Evolutionary conservation across 2,888 invertebrate genomes (phyloP), one percentile per base, ranked within the genome.

Genomic region (Venusia cambrica): DNA sequence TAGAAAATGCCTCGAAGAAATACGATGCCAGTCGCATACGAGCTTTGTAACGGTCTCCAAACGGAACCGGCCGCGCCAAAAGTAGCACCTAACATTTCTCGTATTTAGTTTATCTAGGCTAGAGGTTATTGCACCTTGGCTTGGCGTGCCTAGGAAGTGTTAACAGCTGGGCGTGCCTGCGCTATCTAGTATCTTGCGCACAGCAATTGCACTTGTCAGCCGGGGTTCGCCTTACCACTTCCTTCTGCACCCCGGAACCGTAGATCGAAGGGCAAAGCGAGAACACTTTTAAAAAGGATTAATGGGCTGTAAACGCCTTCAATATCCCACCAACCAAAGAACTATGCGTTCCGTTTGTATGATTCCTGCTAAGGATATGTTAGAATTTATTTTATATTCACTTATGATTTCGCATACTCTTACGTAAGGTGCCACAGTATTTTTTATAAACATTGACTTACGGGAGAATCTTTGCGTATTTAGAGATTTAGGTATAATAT

Each of bases 131-230:
- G 42, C 39, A 45, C 53, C 39, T 35, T 49, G 35, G 52, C 39
- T 35, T 49, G 35, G 52, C 40, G 52, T 48, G 45, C 51, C 47
- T 51, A 48, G 51, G 53, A 45, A 48, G 51, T 52, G 60, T 49
- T 49, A 49, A 74, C 73, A 73, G 57, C 63, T 56, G 69, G 73
- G 73, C 71, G 76, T 65, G 70, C 69, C 73, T 72, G 71, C 56
- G 71, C 73, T 79, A 78, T 80, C 78, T 77, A 54, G 65, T 70
- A 79, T 77, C 77, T 73, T 51, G 61, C 58, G 58, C 57, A 61
- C 51, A 55, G 57, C 73, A 66, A 76, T 75, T 75, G 74, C 70
- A 74, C 73, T 77, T 75, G 76, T 74, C 74, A 73, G 75, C 67
- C 58, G 51, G 45, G 51, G 48, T 57, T 53, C 53, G 59, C 59